Evolutionary conservation across 92 coral and sea anemone species (phyloP).

Genomic region (Porites evermanni): DNA sequence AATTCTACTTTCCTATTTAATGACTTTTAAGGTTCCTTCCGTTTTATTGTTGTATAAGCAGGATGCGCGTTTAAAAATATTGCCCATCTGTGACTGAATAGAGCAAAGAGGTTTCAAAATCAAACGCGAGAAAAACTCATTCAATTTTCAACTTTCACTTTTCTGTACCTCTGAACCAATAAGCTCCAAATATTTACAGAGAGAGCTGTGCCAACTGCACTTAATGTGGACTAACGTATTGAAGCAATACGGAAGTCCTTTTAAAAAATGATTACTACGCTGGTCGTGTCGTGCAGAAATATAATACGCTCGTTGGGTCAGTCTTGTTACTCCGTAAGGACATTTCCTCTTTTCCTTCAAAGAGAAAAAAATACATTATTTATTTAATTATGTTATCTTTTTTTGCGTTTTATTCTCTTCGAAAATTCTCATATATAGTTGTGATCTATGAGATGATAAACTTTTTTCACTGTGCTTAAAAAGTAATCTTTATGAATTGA

Average conservation of each 20-base stretch:
- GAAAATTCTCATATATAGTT: too few species aligned
- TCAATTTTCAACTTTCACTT: background rate
- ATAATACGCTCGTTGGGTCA: too few species aligned
- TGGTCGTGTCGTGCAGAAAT: too few species aligned
- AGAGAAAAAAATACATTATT: too few species aligned
- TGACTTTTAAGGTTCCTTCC: background rate
- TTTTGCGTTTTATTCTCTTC: too few species aligned
- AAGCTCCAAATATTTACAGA: background rate
- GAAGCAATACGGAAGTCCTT: background rate
- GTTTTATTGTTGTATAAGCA: background rate
- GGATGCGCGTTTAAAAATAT: background rate
- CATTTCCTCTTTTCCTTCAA: too few species aligned
- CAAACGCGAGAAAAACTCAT: background rate
- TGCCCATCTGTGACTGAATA: slow-evolving; percentile 17
- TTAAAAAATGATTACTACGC: too few species aligned
- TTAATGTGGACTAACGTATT: background rate
- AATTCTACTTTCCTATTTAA: background rate
- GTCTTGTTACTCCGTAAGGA: too few species aligned
- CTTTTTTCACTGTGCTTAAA: too few species aligned
- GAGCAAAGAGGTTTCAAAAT: background rate
- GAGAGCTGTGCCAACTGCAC: background rate
- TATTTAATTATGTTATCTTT: too few species aligned
- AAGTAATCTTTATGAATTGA: too few species aligned
- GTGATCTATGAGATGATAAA: too few species aligned
- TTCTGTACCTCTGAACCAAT: background rate